Percentiles rank a stretch among this genome's conserved stretches.
Evolutionary conservation across 2,797 vertebrate species (phyloP).

Genomic region (Cephalopachus bancanus): DNA sequence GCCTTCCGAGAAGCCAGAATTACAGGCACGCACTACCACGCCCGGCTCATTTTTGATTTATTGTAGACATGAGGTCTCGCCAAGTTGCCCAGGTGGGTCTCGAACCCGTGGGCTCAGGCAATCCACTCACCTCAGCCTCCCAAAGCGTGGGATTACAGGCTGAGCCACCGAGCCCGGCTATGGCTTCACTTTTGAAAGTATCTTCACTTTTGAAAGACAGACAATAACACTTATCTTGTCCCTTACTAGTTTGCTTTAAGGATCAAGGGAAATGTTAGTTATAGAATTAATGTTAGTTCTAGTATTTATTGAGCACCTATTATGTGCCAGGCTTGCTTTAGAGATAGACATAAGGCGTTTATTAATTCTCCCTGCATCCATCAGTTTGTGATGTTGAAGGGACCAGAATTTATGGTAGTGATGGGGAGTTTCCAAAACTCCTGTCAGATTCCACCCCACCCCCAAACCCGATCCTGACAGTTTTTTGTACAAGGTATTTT

Average conservation of each 20-base stretch:
- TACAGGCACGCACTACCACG: too few species aligned
- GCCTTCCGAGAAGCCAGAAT: too few species aligned
- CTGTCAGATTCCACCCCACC: neutral
- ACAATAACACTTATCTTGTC: neutral
- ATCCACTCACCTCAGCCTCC: too few species aligned
- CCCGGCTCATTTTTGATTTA: too few species aligned
- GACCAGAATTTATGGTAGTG: neutral
- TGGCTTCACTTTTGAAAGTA: too few species aligned
- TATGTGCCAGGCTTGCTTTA: neutral
- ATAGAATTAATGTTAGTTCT: neutral
- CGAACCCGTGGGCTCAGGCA: too few species aligned
- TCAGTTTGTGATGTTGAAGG: neutral
- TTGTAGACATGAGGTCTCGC: too few species aligned
- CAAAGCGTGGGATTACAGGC: too few species aligned
- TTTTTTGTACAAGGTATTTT: neutral
- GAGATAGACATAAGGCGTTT: neutral
- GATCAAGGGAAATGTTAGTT: conserved; percentile 9
- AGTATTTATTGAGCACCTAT: neutral
- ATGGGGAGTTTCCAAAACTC: conserved; percentile 20
- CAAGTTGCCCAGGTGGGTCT: too few species aligned
- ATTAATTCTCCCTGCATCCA: neutral
- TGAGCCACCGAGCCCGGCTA: too few species aligned
- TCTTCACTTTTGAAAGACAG: neutral
- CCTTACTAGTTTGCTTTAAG: conserved; percentile 33
- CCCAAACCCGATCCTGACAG: neutral